Percentiles rank a stretch among this genome's conserved stretches.
Evolutionary conservation across 2,797 vertebrate species (phyloP).

Genomic region (Falco rusticolus): DNA sequence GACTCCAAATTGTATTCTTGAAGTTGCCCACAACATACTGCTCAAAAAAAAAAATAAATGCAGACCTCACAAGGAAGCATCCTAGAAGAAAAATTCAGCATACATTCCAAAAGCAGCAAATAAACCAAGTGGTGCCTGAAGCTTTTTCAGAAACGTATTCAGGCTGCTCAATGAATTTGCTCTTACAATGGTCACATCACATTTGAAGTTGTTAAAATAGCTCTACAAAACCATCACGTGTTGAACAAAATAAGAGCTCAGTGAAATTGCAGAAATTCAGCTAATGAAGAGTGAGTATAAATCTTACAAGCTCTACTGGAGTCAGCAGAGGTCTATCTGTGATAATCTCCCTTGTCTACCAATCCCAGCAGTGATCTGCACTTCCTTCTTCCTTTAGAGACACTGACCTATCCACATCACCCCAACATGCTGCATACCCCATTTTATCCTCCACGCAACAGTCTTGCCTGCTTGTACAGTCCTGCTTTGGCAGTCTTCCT

Average conservation of each 20-base stretch:
- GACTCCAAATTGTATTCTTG: neutral
- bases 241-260: neutral
- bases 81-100: neutral
- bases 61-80: neutral
- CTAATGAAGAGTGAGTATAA: neutral
- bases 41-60: neutral
- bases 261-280: neutral
- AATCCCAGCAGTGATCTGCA: neutral
- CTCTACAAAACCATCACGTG: neutral
- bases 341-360: neutral
- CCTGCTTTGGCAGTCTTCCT: neutral
- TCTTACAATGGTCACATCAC: neutral
- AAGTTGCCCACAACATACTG: neutral
- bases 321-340: neutral
- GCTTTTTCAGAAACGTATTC: neutral
- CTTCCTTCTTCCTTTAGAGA: neutral
- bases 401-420: neutral
- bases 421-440: neutral
- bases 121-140: neutral
- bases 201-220: neutral
- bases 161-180: neutral
- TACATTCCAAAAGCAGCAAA: neutral
- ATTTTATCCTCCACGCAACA: neutral
- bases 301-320: neutral
- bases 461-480: neutral